Percentiles rank a stretch among this genome's conserved stretches.
Conservation (phyloP, 2,888 invertebrate species). For the Bimastos eiseni region DNA sequence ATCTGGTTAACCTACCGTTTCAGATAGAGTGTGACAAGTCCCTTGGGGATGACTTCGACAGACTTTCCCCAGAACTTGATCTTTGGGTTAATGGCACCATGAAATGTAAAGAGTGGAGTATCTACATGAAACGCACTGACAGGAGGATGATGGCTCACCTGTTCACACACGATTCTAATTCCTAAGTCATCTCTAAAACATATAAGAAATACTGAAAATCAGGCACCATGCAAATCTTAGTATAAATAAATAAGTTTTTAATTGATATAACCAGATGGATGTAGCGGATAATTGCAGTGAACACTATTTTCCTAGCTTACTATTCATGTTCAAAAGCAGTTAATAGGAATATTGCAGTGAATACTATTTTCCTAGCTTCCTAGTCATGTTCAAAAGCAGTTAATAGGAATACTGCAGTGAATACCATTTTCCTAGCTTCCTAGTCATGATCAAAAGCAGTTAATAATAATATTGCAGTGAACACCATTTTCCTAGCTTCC, state of each 20-base stretch:
- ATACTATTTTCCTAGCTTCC: too few relatives aligned
- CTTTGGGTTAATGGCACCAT: slow-evolving; percentile 90
- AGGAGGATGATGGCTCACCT: slow-evolving; percentile 95
- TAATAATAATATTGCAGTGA: too few relatives aligned
- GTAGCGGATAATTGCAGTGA: background rate
- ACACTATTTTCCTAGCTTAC: background rate
- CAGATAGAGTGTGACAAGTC: slow-evolving; percentile 64
- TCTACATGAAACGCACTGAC: slow-evolving; percentile 92
- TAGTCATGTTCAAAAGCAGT: too few relatives aligned
- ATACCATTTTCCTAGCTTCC: too few relatives aligned
- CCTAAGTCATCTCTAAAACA: slow-evolving; percentile 55
- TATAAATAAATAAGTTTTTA: background rate
- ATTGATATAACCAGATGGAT: background rate
- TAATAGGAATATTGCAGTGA: too few relatives aligned
- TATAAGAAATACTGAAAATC: background rate
- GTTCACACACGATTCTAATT: slow-evolving; percentile 63
- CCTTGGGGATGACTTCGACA: slow-evolving; percentile 91
- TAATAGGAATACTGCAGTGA: too few relatives aligned
- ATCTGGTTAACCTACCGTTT: slow-evolving; percentile 37
- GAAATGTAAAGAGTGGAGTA: slow-evolving; percentile 72
- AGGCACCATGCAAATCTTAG: background rate
- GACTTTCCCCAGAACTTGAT: slow-evolving; percentile 95
- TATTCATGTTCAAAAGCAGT: too few relatives aligned
- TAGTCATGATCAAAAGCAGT: too few relatives aligned
- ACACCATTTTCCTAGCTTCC: too few relatives aligned